Evolutionary conservation across 2,113 vertebrate genomes (phyloP), one percentile per base, ranked within the genome.

Genomic region (Lipophrys pholis): DNA sequence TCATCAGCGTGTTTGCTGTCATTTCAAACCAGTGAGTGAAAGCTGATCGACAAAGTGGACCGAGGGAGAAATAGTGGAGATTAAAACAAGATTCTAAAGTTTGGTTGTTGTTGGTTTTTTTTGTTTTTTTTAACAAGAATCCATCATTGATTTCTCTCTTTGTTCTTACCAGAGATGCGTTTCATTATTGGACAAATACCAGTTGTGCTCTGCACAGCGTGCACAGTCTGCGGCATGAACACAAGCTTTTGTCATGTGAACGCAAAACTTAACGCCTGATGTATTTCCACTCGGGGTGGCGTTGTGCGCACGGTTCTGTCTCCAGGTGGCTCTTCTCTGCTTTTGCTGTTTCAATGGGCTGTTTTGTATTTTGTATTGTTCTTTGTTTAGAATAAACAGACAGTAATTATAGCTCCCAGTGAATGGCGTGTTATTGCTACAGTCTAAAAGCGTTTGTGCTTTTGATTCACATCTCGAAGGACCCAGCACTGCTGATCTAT

Each of bases 331-430:
- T 63, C 73, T 75, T 72, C 9, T 80, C 65, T 73, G 64, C 73
- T 78, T 15, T 82, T 77, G 69, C 41, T 81, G 83, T 87, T 87
- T 88, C 59, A 51, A 81, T 89, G 73, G 80, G 64, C 81, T 56
- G 81, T 73, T 89, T 89, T 74, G 76, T 78, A 84, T 78, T 86
- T 89, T 88, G 83, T 78, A 81, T 82, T 67, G 76, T 89, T 84
- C 39, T 68, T 84, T 83, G 85, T 83, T 71, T 71, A 60, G 36
- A 90, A 85, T 90, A 90, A 92, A 91, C 16, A 74, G 45, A 46
- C 11, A 50, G 57, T 65, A 60, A 76, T 65, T 64, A 53, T 54
- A 66, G 46, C 0, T 36, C 0, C 2, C 53, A 55, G 42, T 64
- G 21, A 16, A 40, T 53, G 43, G 35, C 61, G 67, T 14, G 30